Evolutionary conservation across 2,888 invertebrate species (phyloP).

Genomic region (Monochamus alternatus): DNA sequence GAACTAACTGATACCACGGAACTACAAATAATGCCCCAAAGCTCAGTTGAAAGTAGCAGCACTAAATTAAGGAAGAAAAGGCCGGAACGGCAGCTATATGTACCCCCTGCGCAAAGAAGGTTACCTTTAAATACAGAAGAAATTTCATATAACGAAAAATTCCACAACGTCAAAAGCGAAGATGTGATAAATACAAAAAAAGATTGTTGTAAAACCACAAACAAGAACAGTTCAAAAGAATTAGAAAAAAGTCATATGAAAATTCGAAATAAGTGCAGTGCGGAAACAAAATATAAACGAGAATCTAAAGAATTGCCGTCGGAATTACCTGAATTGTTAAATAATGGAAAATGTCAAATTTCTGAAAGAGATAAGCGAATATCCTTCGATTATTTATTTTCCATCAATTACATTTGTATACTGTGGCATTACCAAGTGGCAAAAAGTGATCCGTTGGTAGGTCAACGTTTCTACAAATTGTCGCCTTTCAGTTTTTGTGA

Average conservation of each 20-base stretch:
- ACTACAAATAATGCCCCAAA: conserved; percentile 48
- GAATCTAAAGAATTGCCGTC: neutral
- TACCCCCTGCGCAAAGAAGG: conserved; percentile 68
- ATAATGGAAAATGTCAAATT: neutral
- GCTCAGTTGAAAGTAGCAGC: conserved; percentile 42
- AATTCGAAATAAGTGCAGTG: neutral
- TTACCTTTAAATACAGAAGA: conserved; percentile 40
- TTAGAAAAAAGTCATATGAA: neutral
- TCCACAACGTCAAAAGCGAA: neutral
- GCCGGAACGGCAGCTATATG: conserved; percentile 67
- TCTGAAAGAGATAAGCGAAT: conserved; percentile 9
- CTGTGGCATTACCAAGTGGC: conserved; percentile 27
- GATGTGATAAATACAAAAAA: neutral
- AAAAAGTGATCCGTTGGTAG: neutral
- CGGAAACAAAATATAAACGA: conserved; percentile 17
- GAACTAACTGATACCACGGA: conserved; percentile 1
- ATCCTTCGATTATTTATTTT: neutral
- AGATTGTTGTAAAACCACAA: neutral
- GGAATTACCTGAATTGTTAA: conserved; percentile 2
- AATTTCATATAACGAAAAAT: conserved; percentile 40
- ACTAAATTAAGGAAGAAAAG: conserved; percentile 57
- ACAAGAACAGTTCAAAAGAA: neutral
- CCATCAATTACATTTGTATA: conserved; percentile 18
- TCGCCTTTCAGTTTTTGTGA: conserved; percentile 8
- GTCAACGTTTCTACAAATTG: conserved; percentile 3